Base-by-base conservation (phyloP, 2,797 vertebrate genomes). In the Anabacerthia variegaticeps region DNA sequence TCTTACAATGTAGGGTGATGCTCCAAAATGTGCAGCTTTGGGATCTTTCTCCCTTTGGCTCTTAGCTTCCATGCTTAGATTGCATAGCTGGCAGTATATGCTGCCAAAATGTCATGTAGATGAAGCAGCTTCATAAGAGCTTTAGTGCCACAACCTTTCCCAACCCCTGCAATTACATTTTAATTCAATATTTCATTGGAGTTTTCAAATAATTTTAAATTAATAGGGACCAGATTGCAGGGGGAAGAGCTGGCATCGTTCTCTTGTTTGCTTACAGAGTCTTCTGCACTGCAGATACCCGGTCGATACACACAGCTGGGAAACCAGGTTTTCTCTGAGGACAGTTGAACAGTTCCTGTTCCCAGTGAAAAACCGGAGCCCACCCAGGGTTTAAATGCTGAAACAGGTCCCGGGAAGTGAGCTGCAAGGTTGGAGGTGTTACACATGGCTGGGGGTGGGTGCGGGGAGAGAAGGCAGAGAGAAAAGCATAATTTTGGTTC, bases 131-230 rank as follows among this genome's bases (percentile, higher is more conserved):
- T 90, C 52, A 1, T 88, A 90, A 92, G 94, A 93, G 89, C 89
- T 92, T 93, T 94, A 92, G 80, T 90, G 91, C 74, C 94, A 90
- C 95, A 93, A 94, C 95, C 95, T 96, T 95, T 92, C 83, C 83
- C 91, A 93, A 77, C 95, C 94, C 88, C 80, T 95, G 88, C 91
- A 96, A 96, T 96, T 89, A 80, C 76, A 59, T 93, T 96, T 95
- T 96, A 95, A 96, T 96, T 97, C 95, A 95, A 85, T 95, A 94
- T 97, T 96, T 96, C 95, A 95, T 69, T 89, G 95, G 84, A 93
- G 79, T 94, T 97, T 96, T 96, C 80, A 90, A 94, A 74, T 89
- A 95, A 96, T 96, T 96, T 96, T 94, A 89, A 94, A 96, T 96
- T 96, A 97, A 97, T 96, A 97, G 85, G 90, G 44, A 96, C 65